Base-by-base conservation (phyloP, 2,113 vertebrate genomes). In the Phalacrocorax pelagicus region DNA sequence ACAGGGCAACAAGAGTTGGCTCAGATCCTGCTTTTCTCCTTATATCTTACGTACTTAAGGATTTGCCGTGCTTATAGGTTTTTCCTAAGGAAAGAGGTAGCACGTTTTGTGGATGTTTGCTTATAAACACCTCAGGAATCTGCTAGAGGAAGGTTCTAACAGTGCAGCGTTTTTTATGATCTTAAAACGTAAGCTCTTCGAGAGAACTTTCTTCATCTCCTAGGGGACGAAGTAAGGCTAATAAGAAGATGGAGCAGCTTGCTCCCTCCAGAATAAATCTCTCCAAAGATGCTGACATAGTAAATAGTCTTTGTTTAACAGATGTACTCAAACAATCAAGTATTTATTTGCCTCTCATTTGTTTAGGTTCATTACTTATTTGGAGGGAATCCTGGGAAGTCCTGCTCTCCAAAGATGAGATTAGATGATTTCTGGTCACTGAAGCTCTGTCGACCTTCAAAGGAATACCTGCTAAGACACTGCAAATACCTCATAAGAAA, bases 391-490 rank as follows among this genome's bases (percentile, higher is more conserved):
- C 99, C 99, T 30, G 99, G 99, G 59, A 99, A 99, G 96, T 99
- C 99, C 36, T 99, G 99, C 88, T 99, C 99, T 95, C 99, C 99
- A 34, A 99, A 99, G 97, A 99, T 99, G 99, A 98, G 99, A 70
- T 98, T 99, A 96, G 99, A 99, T 40, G 99, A 99, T 96, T 99
- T 99, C 98, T 99, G 99, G 99, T 99, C 99, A 65, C 98, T 99
- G 95, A 99, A 99, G 97, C 98, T 99, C 81, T 99, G 99, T 96
- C 98, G 99, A 46, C 99, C 99, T 96, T 99, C 99, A 34, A 99
- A 99, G 97, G 99, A 99, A 94, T 99, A 99, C 91, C 98, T 99
- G 95, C 98, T 99, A 75, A 98, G 99, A 87, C 99, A 99, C 95
- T 99, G 99, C 98, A 99, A 98, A 99, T 99, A 99, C 97, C 99